A percentile compares a stretch with the other conserved stretches of the same genome.
Conservation (phyloP, 2,888 invertebrate species). For the Keiferia lycopersicella region DNA sequence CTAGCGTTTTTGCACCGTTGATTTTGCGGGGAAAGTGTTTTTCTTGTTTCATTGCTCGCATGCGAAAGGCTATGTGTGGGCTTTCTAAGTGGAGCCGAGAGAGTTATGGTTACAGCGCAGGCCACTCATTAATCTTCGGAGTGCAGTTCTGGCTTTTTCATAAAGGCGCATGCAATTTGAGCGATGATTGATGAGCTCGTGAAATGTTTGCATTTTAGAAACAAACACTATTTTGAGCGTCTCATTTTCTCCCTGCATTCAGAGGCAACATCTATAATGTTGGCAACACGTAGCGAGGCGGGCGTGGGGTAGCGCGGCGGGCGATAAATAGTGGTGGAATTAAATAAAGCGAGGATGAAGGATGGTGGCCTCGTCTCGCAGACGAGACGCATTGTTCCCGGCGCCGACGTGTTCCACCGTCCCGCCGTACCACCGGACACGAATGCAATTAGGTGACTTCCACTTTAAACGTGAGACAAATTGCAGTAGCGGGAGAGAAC, state of each 20-base stretch:
- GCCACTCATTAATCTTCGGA: slow-evolving; percentile 18
- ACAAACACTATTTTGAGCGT: slow-evolving; percentile 8
- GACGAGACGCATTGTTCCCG: slow-evolving; percentile 43
- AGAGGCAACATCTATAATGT: slow-evolving; percentile 13
- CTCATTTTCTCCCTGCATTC: slow-evolving; percentile 9
- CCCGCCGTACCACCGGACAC: slow-evolving; percentile 6
- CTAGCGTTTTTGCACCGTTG: slow-evolving; percentile 34
- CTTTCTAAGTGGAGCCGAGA: slow-evolving; percentile 20
- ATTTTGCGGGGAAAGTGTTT: slow-evolving; percentile 30
- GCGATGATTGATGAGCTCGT: slow-evolving; percentile 13
- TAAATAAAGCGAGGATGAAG: slow-evolving; percentile 38
- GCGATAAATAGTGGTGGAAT: slow-evolving; percentile 41
- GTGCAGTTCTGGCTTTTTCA: slow-evolving; percentile 18
- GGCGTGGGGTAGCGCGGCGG: slow-evolving; percentile 15
- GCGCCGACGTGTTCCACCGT: slow-evolving; percentile 33
- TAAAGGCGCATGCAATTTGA: slow-evolving; percentile 6
- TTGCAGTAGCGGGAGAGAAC: slow-evolving; percentile 1
- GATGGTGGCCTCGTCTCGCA: slow-evolving; percentile 33
- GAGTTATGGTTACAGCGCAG: slow-evolving; percentile 13
- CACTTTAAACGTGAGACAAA: slow-evolving; percentile 18
- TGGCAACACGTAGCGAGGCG: slow-evolving; percentile 12
- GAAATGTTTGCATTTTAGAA: slow-evolving; percentile 16
- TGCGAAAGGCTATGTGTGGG: slow-evolving; percentile 17
- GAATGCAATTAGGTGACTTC: slow-evolving; percentile 20
- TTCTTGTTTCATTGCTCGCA: slow-evolving; percentile 24